Percentiles rank a stretch among this genome's conserved stretches.
Evolutionary conservation across 1,140 invertebrate species (phyloP).

Genomic region (Drosophila busckii): DNA sequence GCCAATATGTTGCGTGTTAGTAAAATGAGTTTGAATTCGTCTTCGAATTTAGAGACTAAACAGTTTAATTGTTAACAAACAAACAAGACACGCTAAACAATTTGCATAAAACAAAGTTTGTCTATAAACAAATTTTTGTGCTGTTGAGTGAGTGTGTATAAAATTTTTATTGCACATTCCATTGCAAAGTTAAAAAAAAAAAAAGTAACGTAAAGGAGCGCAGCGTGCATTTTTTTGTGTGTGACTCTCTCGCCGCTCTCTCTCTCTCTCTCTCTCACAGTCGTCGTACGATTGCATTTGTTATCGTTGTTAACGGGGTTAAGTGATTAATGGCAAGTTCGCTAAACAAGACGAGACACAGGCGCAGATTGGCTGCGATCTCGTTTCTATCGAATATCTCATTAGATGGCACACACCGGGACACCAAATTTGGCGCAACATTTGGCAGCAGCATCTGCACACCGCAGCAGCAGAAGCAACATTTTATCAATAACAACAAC

Average conservation of each 20-base stretch:
- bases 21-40: conserved; percentile 57
- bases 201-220: not conserved
- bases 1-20: conserved; percentile 67
- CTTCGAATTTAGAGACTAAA: conserved; percentile 73
- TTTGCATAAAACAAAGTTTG: not conserved
- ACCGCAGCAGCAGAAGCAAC: conserved; percentile 33
- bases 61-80: conserved; percentile 61
- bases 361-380: conserved; percentile 90
- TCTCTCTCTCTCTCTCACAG: not conserved
- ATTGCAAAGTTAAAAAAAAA: conserved; percentile 3
- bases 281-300: conserved; percentile 51
- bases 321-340: conserved; percentile 79
- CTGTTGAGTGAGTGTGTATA: too few species aligned
- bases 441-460: conserved; percentile 72
- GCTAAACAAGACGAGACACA: conserved; percentile 79
- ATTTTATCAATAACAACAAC: conserved; percentile 54
- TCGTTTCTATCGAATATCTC: conserved; percentile 97
- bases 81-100: conserved; percentile 7
- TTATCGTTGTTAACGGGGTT: conserved; percentile 39
- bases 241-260: not conserved
- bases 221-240: not conserved
- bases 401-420: conserved; percentile 92
- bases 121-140: conserved; percentile 2
- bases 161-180: too few species aligned
- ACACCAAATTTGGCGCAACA: conserved; percentile 85